Percentiles rank a stretch among this genome's conserved stretches.
Evolutionary conservation across 1,140 invertebrate species (phyloP).

Genomic region (Adoxophyes honmai): DNA sequence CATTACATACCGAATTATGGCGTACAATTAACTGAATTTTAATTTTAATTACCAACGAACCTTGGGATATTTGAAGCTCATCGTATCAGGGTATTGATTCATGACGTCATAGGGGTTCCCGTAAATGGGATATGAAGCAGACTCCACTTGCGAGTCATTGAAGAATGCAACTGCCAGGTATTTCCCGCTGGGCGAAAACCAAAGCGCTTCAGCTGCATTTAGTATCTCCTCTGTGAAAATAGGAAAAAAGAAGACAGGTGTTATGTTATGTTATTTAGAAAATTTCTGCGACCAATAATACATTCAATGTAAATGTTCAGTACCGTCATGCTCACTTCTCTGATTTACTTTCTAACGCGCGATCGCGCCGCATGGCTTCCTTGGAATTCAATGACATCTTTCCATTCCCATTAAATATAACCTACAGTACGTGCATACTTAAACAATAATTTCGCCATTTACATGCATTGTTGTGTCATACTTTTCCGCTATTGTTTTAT

Average conservation of each 20-base stretch:
- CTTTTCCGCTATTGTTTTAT: not conserved
- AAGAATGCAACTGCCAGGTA: constrained; percentile 87
- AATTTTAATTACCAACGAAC: constrained; percentile 75
- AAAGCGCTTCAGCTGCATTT: constrained; percentile 85
- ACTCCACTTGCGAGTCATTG: constrained; percentile 81
- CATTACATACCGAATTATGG: too few species aligned
- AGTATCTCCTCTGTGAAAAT: constrained; percentile 88
- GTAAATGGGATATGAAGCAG: constrained; percentile 73
- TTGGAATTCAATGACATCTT: too few species aligned
- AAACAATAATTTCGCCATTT: constrained; percentile 2
- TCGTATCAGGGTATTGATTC: constrained; percentile 79
- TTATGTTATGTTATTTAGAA: too few species aligned
- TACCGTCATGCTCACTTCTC: too few species aligned
- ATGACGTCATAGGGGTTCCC: constrained; percentile 78
- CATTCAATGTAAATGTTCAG: too few species aligned
- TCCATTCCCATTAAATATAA: too few species aligned
- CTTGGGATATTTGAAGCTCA: constrained; percentile 91
- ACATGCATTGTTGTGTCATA: constrained; percentile 2
- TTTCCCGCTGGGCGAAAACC: constrained; percentile 88
- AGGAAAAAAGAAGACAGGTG: not conserved
- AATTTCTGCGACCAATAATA: too few species aligned
- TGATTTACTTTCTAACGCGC: too few species aligned
- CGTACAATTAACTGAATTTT: too few species aligned
- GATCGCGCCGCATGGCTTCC: too few species aligned
- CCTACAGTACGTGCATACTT: too few species aligned